Conservation (phyloP, 2,113 vertebrate genomes). For the Sardina pilchardus region DNA sequence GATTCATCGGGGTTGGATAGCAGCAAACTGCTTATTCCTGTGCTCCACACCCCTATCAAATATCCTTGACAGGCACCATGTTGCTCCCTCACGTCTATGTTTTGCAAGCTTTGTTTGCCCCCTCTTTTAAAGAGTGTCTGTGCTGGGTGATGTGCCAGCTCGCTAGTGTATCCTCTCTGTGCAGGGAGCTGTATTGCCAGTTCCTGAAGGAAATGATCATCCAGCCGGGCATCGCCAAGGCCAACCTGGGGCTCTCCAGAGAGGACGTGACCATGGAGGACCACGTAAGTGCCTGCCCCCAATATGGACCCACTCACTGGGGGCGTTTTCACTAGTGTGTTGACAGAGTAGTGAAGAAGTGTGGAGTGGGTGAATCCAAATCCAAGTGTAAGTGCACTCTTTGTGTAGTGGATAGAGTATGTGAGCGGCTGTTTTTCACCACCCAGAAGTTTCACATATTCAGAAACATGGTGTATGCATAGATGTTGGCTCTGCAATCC, state of each 20-base stretch:
- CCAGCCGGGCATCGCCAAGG: conserved; percentile 96
- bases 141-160: background rate
- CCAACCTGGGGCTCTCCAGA: conserved; percentile 89
- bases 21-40: background rate
- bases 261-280: conserved; percentile 98
- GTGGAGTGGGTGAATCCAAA: background rate
- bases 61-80: background rate
- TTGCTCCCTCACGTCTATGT: background rate
- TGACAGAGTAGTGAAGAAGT: background rate
- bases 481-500: background rate
- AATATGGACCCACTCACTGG: background rate
- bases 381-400: background rate
- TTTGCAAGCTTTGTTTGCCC: conserved; percentile 1
- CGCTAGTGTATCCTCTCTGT: background rate
- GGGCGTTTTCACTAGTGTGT: background rate
- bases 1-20: background rate
- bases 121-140: background rate
- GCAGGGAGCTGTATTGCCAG: conserved; percentile 90
- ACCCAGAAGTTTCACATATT: background rate
- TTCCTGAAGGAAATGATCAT: conserved; percentile 99
- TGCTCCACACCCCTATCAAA: background rate
- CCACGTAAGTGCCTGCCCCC: conserved; percentile 78
- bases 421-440: background rate
- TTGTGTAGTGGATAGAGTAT: background rate
- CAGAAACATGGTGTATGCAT: background rate